Percentiles rank a stretch among this genome's conserved stretches.
Evolutionary conservation across 2,113 vertebrate species (phyloP).

Genomic region (Rhinoptilus africanus): DNA sequence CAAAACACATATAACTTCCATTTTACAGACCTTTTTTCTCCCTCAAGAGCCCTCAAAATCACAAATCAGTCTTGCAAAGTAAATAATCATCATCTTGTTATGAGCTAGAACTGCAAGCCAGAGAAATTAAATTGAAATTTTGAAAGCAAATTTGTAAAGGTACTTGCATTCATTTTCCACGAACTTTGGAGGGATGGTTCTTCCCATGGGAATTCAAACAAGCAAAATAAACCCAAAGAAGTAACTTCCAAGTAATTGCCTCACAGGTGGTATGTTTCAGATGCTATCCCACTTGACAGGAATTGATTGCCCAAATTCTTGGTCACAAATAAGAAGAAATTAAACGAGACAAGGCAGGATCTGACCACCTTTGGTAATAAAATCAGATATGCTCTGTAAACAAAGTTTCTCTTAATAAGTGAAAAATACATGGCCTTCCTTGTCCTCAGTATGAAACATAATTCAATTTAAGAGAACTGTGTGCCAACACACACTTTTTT

Average conservation of each 20-base stretch:
- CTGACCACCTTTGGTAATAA: neutral
- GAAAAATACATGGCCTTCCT: neutral
- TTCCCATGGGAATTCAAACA: neutral
- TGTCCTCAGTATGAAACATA: neutral
- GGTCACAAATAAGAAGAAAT: neutral
- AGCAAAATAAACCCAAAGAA: neutral
- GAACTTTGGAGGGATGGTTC: neutral
- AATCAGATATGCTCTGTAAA: neutral
- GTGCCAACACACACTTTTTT: neutral
- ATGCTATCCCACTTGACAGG: neutral
- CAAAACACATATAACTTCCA: neutral
- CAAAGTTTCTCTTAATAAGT: neutral
- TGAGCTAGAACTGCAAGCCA: neutral
- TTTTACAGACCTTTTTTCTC: neutral
- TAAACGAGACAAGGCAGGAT: neutral
- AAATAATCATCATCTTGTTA: neutral
- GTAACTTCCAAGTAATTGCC: neutral
- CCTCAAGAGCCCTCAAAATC: neutral
- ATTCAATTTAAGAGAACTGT: neutral
- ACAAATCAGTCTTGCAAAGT: neutral
- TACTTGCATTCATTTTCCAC: neutral
- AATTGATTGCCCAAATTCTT: neutral
- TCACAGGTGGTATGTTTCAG: neutral
- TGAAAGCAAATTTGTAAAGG: neutral
- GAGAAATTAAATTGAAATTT: neutral